Base-by-base conservation (phyloP, 1,140 invertebrate species). In the Diachasma alloeum region DNA sequence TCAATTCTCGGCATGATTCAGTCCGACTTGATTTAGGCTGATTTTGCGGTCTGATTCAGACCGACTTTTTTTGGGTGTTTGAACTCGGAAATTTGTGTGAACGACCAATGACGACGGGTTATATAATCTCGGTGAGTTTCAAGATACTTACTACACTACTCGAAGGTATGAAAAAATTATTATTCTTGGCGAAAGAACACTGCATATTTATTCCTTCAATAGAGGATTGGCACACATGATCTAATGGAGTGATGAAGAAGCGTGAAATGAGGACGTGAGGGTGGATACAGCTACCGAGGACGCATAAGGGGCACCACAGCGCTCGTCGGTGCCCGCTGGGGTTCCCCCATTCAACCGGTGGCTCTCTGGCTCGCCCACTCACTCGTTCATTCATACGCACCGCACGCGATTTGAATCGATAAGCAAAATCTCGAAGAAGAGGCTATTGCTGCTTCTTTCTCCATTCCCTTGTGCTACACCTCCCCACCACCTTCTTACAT, bases 331-430 rank as follows among this genome's bases (percentile, higher is more conserved):
- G 31, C 79, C 80, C 82, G 79, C 72, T 78, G 79, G 80, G 81
- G 81, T 66, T 66, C 78, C 79, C 77, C 78, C 84, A 86, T 86
- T 86, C 83, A 86, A 84, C 83, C 84, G 83, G 83, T 85, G 83
- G 84, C 83, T 82, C 81, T n/a, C 67, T 56, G 79, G 74, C 82
- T 84, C 81, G 83, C 83, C 83, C 84, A 81, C 84, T 85, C 84
- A 82, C 84, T 84, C 83, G 80, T 85, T 85, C 84, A 86, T 86
- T 86, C 84, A 84, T 86, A 86, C 84, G 79, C 81, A 79, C 75
- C 72, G 82, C 81, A 84, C 84, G 84, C 84, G 82, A 86, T 86
- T 86, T 86, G 84, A 85, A 86, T 86, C 83, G 84, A 86, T 78
- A 78, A 78, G 73, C 77, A 78, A 78, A 75, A 63, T 66, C 77